These are phyloP conservation scores for Xyrichtys novacula DNA, from an alignment of 2,797 vertebrate genomes.

Conservation along the genomic window DNA sequence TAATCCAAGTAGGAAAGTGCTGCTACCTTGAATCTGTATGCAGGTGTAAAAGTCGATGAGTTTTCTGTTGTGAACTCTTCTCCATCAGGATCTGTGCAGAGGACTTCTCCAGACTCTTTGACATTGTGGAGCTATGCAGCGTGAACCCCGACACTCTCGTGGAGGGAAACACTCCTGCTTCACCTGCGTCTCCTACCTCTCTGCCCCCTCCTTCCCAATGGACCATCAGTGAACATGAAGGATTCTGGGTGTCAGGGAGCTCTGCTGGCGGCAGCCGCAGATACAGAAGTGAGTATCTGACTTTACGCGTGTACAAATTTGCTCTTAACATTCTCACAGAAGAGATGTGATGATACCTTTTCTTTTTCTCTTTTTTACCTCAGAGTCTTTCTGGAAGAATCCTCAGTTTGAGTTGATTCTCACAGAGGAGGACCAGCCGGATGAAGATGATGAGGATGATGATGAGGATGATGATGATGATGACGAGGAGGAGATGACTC, in stretches of 20 bases:
- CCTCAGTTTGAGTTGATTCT: constrained; percentile 85
- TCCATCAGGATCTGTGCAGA: constrained; percentile 81
- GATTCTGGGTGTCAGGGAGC: constrained; percentile 81
- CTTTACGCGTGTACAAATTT: not conserved
- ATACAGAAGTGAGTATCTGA: constrained; percentile 65
- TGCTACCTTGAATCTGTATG: too few species aligned
- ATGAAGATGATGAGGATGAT: constrained; percentile 54
- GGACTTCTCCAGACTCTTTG: constrained; percentile 81
- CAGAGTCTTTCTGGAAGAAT: constrained; percentile 86
- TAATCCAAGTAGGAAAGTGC: too few species aligned
- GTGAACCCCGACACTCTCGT: constrained; percentile 77
- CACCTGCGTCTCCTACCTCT: constrained; percentile 10
- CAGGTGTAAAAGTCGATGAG: too few species aligned
- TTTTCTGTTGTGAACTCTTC: not conserved
- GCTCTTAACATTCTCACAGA: not conserved
- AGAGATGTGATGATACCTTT: not conserved
- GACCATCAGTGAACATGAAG: constrained; percentile 82
- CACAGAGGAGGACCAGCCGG: constrained; percentile 72
- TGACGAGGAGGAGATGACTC: constrained; percentile 50
- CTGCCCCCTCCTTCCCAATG: constrained; percentile 54
- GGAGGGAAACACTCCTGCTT: constrained; percentile 40
- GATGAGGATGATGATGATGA: constrained; percentile 57
- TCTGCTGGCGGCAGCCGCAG: constrained; percentile 84
- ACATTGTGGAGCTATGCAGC: constrained; percentile 85
- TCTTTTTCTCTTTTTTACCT: not conserved